phyloP scores from a whole-genome alignment of 1,140 invertebrate genomes.

The Lithobius niger region DNA sequence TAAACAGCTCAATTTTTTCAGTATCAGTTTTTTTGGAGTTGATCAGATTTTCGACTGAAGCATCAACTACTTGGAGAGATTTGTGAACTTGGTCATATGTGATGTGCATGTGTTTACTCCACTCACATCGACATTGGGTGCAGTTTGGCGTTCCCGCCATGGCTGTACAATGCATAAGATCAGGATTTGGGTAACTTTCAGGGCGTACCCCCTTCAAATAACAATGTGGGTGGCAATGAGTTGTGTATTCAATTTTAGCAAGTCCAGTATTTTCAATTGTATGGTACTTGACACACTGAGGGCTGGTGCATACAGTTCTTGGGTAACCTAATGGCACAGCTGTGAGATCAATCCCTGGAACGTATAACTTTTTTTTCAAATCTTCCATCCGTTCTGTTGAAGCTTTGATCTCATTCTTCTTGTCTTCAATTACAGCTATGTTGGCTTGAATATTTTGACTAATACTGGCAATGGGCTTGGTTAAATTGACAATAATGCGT shows the following conservation, averaged over 20 bases:
- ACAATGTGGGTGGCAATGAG: neutral
- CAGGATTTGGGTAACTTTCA: neutral
- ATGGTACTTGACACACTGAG: neutral
- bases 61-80: neutral
- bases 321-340: neutral
- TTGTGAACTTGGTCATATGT: neutral
- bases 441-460: constrained; percentile 17
- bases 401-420: neutral
- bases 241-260: neutral
- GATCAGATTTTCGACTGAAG: neutral
- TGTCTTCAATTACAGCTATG: constrained; percentile 9
- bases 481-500: constrained; percentile 11
- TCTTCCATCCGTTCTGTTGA: neutral
- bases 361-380: neutral
- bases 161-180: neutral
- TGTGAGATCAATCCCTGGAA: neutral
- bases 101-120: neutral
- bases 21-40: neutral
- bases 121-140: neutral
- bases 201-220: neutral
- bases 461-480: constrained; percentile 16
- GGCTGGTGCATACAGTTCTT: neutral
- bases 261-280: neutral
- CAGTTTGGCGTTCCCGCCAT: neutral
- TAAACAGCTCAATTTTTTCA: neutral